Conservation (phyloP, 2,113 vertebrate genomes). For the Otolemur garnettii region DNA sequence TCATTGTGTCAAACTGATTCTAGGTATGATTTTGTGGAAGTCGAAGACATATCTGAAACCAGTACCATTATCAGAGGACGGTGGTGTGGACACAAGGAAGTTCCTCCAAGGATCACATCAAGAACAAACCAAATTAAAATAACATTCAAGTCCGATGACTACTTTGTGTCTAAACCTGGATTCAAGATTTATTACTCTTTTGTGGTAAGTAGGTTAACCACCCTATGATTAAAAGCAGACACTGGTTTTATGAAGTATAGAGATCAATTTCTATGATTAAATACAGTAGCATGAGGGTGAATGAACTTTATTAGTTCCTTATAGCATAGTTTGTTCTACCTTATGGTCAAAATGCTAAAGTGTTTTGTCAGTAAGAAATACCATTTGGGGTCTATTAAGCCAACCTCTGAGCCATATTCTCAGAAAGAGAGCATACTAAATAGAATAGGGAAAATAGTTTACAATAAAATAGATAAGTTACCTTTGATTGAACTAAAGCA, state of each 20-base stretch:
- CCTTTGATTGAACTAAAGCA: background rate
- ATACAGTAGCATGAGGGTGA: background rate
- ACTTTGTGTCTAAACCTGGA: slow-evolving; percentile 98
- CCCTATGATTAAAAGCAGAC: slow-evolving; percentile 29
- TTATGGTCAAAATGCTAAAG: background rate
- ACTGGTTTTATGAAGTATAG: slow-evolving; percentile 32
- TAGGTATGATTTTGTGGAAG: slow-evolving; percentile 98
- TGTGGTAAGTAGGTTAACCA: slow-evolving; percentile 91
- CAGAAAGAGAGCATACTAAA: slow-evolving; percentile 1
- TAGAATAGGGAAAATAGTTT: background rate
- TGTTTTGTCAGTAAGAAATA: background rate
- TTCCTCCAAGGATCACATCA: slow-evolving; percentile 94
- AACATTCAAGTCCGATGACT: slow-evolving; percentile 98
- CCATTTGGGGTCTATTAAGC: background rate
- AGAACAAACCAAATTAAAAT: slow-evolving; percentile 95
- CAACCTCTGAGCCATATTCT: background rate
- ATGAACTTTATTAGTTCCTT: slow-evolving; percentile 36
- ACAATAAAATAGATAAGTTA: background rate
- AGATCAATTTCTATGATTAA: slow-evolving; percentile 60
- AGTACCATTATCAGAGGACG: slow-evolving; percentile 95
- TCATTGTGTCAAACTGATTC: slow-evolving; percentile 65
- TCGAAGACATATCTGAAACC: slow-evolving; percentile 95
- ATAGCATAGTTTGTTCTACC: background rate
- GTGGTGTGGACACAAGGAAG: slow-evolving; percentile 96
- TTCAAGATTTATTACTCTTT: slow-evolving; percentile 96